These are phyloP conservation scores for Atta texana DNA, from an alignment of 1,140 invertebrate genomes.

Conservation along the genomic window DNA sequence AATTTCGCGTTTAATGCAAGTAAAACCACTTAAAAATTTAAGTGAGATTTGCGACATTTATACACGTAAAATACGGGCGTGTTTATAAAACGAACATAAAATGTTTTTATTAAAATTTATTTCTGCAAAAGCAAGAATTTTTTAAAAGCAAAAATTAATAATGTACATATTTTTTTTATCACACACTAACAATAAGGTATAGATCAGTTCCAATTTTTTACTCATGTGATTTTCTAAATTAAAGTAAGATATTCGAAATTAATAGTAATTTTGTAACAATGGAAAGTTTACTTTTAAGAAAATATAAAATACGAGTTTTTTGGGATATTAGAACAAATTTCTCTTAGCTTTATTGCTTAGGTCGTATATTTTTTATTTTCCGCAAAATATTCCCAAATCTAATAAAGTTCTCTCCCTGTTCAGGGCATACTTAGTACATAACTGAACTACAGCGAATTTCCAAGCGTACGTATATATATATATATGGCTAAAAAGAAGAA, in stretches of 20 bases:
- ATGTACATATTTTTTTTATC: neutral
- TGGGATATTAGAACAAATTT: slow-evolving; percentile 6
- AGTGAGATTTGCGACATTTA: slow-evolving; percentile 11
- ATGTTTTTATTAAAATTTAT: neutral
- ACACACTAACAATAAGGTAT: neutral
- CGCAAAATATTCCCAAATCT: slow-evolving; percentile 14
- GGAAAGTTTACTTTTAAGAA: neutral
- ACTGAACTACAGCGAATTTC: slow-evolving; percentile 15
- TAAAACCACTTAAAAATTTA: slow-evolving; percentile 27
- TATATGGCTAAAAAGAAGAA: no score
- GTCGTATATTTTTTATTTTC: slow-evolving; percentile 38
- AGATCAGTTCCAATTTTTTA: neutral
- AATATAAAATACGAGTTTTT: neutral
- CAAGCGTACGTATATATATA: neutral
- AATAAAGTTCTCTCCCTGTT: slow-evolving; percentile 34
- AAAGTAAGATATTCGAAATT: neutral
- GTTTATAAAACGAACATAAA: neutral
- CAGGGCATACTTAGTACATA: neutral
- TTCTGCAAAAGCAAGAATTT: neutral
- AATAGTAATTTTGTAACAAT: neutral
- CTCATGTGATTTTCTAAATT: neutral
- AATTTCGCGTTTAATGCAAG: neutral
- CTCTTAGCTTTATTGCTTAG: neutral
- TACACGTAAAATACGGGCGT: neutral
- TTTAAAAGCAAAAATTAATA: neutral